These are phyloP conservation scores for Monodelphis domestica DNA, from an alignment of 2,797 vertebrate species.

Conservation along the genomic window DNA sequence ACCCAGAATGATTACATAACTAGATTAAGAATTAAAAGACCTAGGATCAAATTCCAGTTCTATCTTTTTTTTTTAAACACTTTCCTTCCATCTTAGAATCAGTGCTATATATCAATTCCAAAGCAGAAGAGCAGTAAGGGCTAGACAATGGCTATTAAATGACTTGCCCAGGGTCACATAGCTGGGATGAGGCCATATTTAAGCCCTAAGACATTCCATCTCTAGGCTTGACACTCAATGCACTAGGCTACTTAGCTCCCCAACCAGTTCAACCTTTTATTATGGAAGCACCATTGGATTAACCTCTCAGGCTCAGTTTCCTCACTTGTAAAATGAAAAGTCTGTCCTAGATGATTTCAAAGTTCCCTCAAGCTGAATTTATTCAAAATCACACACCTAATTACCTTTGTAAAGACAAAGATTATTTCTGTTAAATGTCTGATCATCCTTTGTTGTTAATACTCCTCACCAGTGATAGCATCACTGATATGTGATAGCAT, in stretches of 20 bases:
- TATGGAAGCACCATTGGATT: not conserved
- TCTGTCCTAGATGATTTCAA: not conserved
- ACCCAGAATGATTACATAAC: not conserved
- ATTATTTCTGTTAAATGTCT: not conserved
- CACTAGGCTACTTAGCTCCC: too few species aligned
- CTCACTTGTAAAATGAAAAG: not conserved
- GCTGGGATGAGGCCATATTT: too few species aligned
- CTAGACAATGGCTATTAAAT: too few species aligned
- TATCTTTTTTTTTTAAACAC: too few species aligned
- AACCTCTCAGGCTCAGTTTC: not conserved
- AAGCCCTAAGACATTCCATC: too few species aligned
- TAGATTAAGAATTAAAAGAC: not conserved
- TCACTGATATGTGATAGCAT: too few species aligned
- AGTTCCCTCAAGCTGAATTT: not conserved
- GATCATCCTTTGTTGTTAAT: not conserved
- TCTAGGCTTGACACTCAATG: too few species aligned
- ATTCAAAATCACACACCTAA: not conserved
- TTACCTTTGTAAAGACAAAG: not conserved
- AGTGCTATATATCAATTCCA: too few species aligned
- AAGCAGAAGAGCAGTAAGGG: too few species aligned
- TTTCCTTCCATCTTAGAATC: too few species aligned
- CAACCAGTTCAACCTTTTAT: not conserved
- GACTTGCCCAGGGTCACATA: too few species aligned
- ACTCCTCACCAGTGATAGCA: not conserved
- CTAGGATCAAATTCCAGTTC: too few species aligned